Evolutionary conservation across 2,113 vertebrate species (phyloP), one percentile per base, ranked within the genome.

Genomic region (Meles meles): DNA sequence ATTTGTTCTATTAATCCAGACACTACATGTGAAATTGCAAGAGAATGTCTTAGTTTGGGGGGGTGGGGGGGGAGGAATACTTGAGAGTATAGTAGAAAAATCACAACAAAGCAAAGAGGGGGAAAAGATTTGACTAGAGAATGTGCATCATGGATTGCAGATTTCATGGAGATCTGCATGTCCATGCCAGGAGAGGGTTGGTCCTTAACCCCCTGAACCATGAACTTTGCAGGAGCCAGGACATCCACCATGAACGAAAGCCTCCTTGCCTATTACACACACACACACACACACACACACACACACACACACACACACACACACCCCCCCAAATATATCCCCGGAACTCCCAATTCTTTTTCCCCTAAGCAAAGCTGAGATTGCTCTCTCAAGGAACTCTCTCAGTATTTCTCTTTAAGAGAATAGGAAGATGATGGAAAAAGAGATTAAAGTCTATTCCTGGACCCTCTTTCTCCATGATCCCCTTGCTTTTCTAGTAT

Each of bases 381-480:
- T 85, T 83, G 37, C 55, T 88, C 17, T 34, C 37, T 96, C 44
- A 69, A 94, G 63, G 61, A 98, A 96, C n/a, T 95, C 39, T 90
- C 94, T 92, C 96, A 95, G 63, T 80, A 39, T 96, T 98, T 97
- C 94, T 97, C 94, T 88, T 92, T 90, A 81, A 97, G 84, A 90
- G 37, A 91, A 0, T 65, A 96, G 72, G n/a, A 85, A 96, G 81
- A 97, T n/a, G 92, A 94, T 94, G 61, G 97, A 92, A 96, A 97
- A 91, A 67, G 42, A 61, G 72, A 96, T 98, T 97, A 96, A 95
- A 80, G 83, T 97, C 96, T 96, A 96, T 98, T 97, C 96, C 94
- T 97, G 49, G 92, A 42, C 79, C 14, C 34, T 84, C 94, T 97
- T 96, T 95, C 85, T 92, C 57, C 15, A 65, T 93, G 94, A 97